Percentiles rank a stretch among this genome's conserved stretches.
Evolutionary conservation across 2,113 vertebrate species (phyloP).

Genomic region (Azemiops feae): DNA sequence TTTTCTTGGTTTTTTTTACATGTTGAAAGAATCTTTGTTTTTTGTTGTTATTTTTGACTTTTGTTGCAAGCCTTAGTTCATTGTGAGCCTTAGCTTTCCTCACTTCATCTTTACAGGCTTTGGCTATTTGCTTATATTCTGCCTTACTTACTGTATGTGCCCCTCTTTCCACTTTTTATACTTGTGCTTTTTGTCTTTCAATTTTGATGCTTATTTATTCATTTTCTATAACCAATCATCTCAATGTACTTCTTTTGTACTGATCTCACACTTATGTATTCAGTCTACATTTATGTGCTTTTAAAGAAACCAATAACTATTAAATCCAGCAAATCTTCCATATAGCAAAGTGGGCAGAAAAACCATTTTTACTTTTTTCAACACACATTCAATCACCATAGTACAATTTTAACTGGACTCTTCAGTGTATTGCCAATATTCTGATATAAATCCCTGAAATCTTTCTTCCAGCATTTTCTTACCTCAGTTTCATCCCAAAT

Average conservation of each 20-base stretch:
- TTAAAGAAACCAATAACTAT: neutral
- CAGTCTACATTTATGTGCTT: neutral
- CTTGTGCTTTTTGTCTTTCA: too few relatives aligned
- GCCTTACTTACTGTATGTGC: too few relatives aligned
- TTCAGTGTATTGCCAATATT: neutral
- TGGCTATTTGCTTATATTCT: too few relatives aligned
- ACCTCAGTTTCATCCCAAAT: neutral
- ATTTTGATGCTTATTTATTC: neutral
- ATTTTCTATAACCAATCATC: neutral
- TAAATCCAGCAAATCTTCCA: neutral
- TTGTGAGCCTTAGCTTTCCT: too few relatives aligned
- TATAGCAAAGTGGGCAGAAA: neutral
- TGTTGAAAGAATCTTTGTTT: too few relatives aligned
- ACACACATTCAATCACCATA: neutral
- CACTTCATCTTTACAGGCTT: too few relatives aligned
- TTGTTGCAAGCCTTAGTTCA: too few relatives aligned
- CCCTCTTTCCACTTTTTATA: too few relatives aligned
- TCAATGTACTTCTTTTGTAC: neutral
- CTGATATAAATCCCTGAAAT: neutral
- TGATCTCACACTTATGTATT: neutral
- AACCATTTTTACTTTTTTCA: neutral
- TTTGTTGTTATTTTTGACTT: too few relatives aligned
- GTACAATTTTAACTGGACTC: neutral
- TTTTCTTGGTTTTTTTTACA: too few relatives aligned
- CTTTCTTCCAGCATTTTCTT: neutral